Evolutionary conservation across 2,113 vertebrate genomes (phyloP).

Genomic region (Sturnira hondurensis): DNA sequence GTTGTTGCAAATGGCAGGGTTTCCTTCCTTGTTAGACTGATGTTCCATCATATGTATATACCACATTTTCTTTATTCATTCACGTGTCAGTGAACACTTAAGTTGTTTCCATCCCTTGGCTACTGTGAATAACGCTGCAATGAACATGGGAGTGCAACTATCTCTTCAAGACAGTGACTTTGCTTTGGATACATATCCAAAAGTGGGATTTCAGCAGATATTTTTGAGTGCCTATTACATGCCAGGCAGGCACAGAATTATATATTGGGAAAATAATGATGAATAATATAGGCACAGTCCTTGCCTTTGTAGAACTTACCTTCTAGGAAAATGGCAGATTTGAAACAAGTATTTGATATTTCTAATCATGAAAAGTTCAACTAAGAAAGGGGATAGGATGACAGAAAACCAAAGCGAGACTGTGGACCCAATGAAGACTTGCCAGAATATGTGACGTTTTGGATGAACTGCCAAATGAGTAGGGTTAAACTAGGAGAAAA

Average conservation of each 20-base stretch:
- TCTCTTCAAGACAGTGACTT: background rate
- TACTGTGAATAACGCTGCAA: background rate
- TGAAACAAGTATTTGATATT: conserved; percentile 6
- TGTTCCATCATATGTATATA: background rate
- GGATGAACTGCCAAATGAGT: background rate
- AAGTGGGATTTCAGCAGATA: background rate
- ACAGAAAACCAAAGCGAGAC: background rate
- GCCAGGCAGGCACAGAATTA: background rate
- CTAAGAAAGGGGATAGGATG: background rate
- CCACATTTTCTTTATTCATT: background rate
- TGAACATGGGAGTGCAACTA: background rate
- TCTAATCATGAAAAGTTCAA: background rate
- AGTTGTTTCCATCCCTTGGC: background rate
- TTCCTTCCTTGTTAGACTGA: background rate
- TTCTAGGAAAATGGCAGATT: background rate
- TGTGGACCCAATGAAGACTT: background rate
- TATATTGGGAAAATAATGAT: background rate
- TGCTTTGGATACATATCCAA: background rate
- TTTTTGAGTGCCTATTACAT: background rate
- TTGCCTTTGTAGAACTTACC: background rate
- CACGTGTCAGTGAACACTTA: background rate
- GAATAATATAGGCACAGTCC: background rate
- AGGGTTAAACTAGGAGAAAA: background rate
- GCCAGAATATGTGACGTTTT: background rate
- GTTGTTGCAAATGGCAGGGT: background rate